Base-by-base conservation (phyloP, 1,140 invertebrate species). In the Zaprionus davidi region DNA sequence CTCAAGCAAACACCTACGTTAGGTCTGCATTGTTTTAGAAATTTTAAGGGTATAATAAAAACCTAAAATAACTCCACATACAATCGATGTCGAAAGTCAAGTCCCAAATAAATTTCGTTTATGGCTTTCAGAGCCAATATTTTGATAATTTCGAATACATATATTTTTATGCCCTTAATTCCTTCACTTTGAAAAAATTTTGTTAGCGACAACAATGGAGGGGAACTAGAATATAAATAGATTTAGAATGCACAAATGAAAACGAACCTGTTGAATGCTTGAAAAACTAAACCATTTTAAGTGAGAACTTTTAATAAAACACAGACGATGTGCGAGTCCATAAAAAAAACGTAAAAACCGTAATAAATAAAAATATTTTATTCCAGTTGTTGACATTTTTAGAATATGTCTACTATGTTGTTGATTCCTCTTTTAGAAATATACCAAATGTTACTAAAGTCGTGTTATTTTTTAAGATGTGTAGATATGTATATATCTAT, bases 231-330 rank as follows among this genome's bases (percentile, higher is more conserved):
- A 62, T 55, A 15, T 63, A 65, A 24, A 56, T 59, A 55, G 4
- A 71, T 13, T 51, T 63, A 34, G 53, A 66, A 44, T 57, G 53
- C 31, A 71, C 79, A 82, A 79, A 70, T 76, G 67, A 73, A 74
- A 80, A 71, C 12, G 15, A 66, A 75, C 71, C 62, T 84, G 66
- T 78, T 55, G 15, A 26, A 51, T 57, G 66, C 17, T 11, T 17
- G 63, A 56, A 67, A 44, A 20, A 53, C 38, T 49, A 31, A 57
- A 55, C 49, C 12, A 41, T 77, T 60, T 44, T 28, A 58, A 26
- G 26, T 15, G 51, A 22, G 22, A 26, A 49, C 26, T 53, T 22
- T 53, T 24, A 53, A 36, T 55, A 34, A 20, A 55, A 44, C 31
- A 34, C 12, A 31, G 11, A 51, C 20, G 31, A 51, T 13, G 22